Evolutionary conservation across 2,797 vertebrate species (phyloP).

Genomic region (Rallus crepitans): DNA sequence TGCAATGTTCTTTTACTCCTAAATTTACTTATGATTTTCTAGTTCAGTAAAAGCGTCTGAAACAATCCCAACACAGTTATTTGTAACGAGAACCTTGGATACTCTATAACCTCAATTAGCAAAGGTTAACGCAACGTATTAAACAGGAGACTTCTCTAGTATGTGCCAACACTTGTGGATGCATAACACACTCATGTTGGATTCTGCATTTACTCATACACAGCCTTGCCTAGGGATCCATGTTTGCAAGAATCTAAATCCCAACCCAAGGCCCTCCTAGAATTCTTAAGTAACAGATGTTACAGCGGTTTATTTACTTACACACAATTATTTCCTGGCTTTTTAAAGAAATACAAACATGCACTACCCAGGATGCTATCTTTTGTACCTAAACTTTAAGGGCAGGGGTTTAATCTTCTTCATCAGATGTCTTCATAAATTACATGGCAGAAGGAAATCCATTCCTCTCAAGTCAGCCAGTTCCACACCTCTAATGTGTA

Average conservation of each 20-base stretch:
- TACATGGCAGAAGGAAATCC: not conserved
- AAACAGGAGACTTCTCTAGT: not conserved
- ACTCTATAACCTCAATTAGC: not conserved
- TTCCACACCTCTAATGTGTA: not conserved
- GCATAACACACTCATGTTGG: not conserved
- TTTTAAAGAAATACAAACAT: not conserved
- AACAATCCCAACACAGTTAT: not conserved
- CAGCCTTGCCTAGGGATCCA: not conserved
- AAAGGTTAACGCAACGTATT: not conserved
- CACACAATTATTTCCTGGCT: not conserved
- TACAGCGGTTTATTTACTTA: not conserved
- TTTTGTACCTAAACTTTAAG: constrained; percentile 3
- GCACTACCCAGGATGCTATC: not conserved
- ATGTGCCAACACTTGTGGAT: not conserved
- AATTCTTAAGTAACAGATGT: not conserved
- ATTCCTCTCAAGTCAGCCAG: not conserved
- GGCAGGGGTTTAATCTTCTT: not conserved
- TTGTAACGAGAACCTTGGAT: not conserved
- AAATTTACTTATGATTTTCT: not conserved
- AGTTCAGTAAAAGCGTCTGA: not conserved
- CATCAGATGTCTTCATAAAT: not conserved
- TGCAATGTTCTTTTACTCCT: not conserved
- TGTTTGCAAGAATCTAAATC: not conserved
- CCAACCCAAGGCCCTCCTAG: not conserved
- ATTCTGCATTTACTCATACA: not conserved